These are phyloP conservation scores for Drosophila fungiperda DNA, from an alignment of 2,888 invertebrate species.

Conservation along the genomic window DNA sequence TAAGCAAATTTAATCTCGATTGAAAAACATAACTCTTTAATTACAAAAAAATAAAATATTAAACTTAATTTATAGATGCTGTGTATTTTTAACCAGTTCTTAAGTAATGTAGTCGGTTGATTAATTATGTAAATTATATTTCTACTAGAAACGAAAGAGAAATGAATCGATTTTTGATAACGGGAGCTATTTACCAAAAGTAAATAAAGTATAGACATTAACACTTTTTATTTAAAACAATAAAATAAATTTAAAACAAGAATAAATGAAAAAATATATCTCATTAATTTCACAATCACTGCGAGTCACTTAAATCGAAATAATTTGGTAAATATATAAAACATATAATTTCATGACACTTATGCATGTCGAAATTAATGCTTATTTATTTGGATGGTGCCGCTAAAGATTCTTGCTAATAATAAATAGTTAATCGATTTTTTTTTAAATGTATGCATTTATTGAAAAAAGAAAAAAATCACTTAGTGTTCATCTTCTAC, in stretches of 20 bases:
- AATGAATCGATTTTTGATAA: too few species aligned
- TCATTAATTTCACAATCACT: not conserved
- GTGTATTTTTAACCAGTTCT: not conserved
- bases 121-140: not conserved
- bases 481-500: conserved; percentile 30
- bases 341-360: not conserved
- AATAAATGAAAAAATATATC: not conserved
- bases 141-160: not conserved
- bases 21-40: not conserved
- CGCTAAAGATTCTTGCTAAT: not conserved
- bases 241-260: not conserved
- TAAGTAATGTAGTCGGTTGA: not conserved
- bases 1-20: not conserved
- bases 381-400: not conserved
- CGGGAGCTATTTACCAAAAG: not conserved
- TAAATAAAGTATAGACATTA: not conserved
- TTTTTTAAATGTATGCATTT: conserved; percentile 27
- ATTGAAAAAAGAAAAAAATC: conserved; percentile 26
- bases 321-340: not conserved
- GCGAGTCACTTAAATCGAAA: not conserved
- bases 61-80: not conserved
- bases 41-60: not conserved
- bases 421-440: not conserved
- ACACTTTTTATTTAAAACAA: too few species aligned
- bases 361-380: not conserved